Evolutionary conservation across 1,140 invertebrate genomes (phyloP).

Genomic region (Drosophila teissieri): DNA sequence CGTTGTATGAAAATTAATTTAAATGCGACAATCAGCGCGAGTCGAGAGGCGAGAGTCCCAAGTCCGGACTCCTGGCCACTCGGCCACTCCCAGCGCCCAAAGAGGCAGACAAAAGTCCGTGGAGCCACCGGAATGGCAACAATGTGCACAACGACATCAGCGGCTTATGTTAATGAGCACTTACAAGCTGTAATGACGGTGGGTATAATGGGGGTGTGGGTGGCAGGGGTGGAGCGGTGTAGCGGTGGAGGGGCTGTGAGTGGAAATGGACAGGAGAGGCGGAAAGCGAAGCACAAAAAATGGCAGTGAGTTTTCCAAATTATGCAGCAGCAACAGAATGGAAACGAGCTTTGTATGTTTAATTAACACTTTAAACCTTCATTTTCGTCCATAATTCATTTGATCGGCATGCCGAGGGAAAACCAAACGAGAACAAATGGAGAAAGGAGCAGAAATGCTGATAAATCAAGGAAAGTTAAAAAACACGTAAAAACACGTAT

Average conservation of each 20-base stretch:
- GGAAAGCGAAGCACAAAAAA: constrained; percentile 26
- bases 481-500: background rate
- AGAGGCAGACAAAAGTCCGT: constrained; percentile 21
- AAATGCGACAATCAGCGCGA: constrained; percentile 62
- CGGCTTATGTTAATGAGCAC: constrained; percentile 81
- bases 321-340: constrained; percentile 52
- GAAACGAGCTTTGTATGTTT: constrained; percentile 50
- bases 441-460: background rate
- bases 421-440: background rate
- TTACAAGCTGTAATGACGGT: constrained; percentile 73
- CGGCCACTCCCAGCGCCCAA: background rate
- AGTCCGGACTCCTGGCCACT: constrained; percentile 10
- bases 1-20: constrained; percentile 78
- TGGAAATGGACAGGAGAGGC: constrained; percentile 13
- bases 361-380: constrained; percentile 78
- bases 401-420: constrained; percentile 23
- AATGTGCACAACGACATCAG: constrained; percentile 55
- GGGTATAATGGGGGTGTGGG: background rate
- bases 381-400: constrained; percentile 69
- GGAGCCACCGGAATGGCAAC: constrained; percentile 37
- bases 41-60: constrained; percentile 1
- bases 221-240: background rate
- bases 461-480: background rate
- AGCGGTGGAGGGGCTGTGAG: no score
- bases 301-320: constrained; percentile 7